Conservation (phyloP, 2,797 vertebrate genomes). For the Loriculus beryllinus region DNA sequence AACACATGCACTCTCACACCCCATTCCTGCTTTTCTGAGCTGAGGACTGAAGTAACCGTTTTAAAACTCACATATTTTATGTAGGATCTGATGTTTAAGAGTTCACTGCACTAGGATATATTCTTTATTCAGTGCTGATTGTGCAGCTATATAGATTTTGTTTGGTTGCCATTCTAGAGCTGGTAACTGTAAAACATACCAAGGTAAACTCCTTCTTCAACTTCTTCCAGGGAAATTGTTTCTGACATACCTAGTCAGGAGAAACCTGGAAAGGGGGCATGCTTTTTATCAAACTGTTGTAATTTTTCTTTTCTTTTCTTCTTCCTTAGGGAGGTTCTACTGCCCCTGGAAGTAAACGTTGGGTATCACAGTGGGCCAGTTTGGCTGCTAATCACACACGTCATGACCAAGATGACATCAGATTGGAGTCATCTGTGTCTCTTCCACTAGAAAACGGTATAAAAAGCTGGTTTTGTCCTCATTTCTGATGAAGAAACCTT, state of each 20-base stretch:
- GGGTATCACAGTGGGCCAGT: slow-evolving; percentile 97
- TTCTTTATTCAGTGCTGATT: neutral
- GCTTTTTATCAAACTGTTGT: neutral
- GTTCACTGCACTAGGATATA: neutral
- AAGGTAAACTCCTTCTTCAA: neutral
- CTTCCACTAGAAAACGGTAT: slow-evolving; percentile 88
- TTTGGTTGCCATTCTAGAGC: neutral
- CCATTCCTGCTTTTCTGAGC: neutral
- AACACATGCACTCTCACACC: neutral
- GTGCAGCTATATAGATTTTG: neutral
- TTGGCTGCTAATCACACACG: slow-evolving; percentile 92
- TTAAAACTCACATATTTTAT: neutral
- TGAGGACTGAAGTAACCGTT: neutral
- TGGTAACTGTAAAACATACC: neutral
- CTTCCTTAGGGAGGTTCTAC: slow-evolving; percentile 75
- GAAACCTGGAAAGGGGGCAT: neutral
- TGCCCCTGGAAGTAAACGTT: slow-evolving; percentile 85
- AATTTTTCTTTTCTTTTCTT: slow-evolving; percentile 8
- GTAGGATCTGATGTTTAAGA: neutral
- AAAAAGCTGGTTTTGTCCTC: neutral
- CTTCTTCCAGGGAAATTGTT: neutral
- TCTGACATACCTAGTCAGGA: neutral
- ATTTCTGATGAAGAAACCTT: neutral
- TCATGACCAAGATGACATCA: slow-evolving; percentile 89
- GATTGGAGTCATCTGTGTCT: slow-evolving; percentile 80